A percentile compares a stretch with the other conserved stretches of the same genome.
These are phyloP conservation scores for Netelia inedita DNA, from an alignment of 2,888 invertebrate species.

Conservation along the genomic window DNA sequence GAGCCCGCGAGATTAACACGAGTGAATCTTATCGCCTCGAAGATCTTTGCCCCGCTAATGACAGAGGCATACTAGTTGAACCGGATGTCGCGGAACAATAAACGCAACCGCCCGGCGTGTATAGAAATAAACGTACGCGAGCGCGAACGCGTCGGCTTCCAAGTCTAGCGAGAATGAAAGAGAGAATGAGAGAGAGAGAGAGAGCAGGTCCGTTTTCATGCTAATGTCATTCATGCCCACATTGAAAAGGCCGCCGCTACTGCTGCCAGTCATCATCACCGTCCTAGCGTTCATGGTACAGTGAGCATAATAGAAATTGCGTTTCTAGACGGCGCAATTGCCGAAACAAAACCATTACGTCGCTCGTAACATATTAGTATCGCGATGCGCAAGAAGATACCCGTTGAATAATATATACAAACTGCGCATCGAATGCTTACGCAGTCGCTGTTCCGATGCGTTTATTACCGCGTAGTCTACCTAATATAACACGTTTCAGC, in stretches of 20 bases:
- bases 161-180: not conserved
- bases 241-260: conserved; percentile 33
- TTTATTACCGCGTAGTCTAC: no score
- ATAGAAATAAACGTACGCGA: not conserved
- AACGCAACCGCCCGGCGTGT: conserved; percentile 39
- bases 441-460: not conserved
- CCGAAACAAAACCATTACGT: conserved; percentile 33
- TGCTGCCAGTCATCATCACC: conserved; percentile 21
- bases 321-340: conserved; percentile 38
- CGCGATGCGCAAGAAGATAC: conserved; percentile 12
- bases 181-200: no score
- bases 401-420: conserved; percentile 27
- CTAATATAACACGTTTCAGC: no score
- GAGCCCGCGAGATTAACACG: conserved; percentile 62
- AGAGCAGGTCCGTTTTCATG: conserved; percentile 68
- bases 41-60: conserved; percentile 69
- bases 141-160: not conserved
- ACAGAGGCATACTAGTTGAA: conserved; percentile 71
- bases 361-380: conserved; percentile 8
- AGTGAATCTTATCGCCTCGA: conserved; percentile 67
- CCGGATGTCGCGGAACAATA: conserved; percentile 75
- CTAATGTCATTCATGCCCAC: conserved; percentile 65
- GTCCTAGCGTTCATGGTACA: not conserved
- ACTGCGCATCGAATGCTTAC: conserved; percentile 21
- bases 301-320: conserved; percentile 24